Evolutionary conservation across 2,888 invertebrate species (phyloP).

Genomic region (Andricus quercusramuli): DNA sequence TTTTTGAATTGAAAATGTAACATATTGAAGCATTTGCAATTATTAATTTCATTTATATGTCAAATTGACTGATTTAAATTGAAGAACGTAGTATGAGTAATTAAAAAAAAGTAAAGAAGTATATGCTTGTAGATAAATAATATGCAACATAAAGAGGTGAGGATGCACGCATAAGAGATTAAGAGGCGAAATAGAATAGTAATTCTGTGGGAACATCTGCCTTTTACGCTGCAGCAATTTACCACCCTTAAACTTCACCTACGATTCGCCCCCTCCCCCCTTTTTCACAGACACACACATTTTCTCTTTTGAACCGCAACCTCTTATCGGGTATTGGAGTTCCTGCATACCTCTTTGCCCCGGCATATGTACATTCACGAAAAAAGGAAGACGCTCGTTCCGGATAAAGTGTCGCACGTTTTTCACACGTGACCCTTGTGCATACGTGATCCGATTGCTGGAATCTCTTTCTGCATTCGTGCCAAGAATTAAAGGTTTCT

Average conservation of each 20-base stretch:
- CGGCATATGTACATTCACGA: slow-evolving; percentile 36
- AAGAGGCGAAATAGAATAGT: slow-evolving; percentile 58
- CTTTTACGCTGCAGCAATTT: slow-evolving; percentile 44
- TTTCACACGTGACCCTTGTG: slow-evolving; percentile 61
- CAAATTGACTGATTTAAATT: too few relatives aligned
- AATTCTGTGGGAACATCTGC: slow-evolving; percentile 60
- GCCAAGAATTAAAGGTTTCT: slow-evolving; percentile 44
- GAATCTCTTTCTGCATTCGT: slow-evolving; percentile 41
- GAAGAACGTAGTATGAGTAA: too few relatives aligned
- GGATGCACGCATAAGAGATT: not conserved
- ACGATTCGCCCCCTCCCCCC: slow-evolving; percentile 41
- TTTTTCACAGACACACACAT: slow-evolving; percentile 29
- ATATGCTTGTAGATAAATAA: not conserved
- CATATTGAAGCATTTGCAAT: too few relatives aligned
- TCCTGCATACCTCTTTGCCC: slow-evolving; percentile 36
- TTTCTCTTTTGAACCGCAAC: slow-evolving; percentile 30
- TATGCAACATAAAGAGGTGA: not conserved
- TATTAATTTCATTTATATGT: too few relatives aligned
- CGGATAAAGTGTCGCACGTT: slow-evolving; percentile 39
- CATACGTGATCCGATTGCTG: slow-evolving; percentile 61
- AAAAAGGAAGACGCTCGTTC: slow-evolving; percentile 53
- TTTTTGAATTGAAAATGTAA: too few relatives aligned
- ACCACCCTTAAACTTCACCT: slow-evolving; percentile 13
- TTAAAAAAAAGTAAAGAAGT: too few relatives aligned
- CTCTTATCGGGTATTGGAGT: slow-evolving; percentile 41